These are phyloP conservation scores for Labeo calbasu DNA, from an alignment of 2,797 vertebrate species.

Conservation along the genomic window DNA sequence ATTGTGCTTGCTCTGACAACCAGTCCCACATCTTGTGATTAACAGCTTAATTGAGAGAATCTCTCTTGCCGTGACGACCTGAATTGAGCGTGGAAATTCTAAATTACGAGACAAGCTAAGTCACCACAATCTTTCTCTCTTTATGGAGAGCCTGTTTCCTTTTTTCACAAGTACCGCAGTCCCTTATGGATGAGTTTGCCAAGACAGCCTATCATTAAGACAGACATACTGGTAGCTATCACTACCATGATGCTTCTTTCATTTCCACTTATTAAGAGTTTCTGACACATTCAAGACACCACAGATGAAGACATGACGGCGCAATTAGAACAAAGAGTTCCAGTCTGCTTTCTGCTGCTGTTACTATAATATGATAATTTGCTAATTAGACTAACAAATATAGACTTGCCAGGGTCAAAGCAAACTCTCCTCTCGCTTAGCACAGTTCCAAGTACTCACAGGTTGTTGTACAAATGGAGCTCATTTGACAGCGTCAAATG, in stretches of 20 bases:
- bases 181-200: slow-evolving; percentile 8
- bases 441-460: neutral
- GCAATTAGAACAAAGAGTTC: slow-evolving; percentile 11
- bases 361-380: slow-evolving; percentile 24
- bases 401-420: slow-evolving; percentile 16
- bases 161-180: neutral
- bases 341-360: neutral
- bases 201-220: neutral
- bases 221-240: neutral
- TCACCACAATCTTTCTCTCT: slow-evolving; percentile 10
- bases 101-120: slow-evolving; percentile 29
- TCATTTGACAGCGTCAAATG: neutral
- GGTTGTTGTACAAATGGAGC: slow-evolving; percentile 15
- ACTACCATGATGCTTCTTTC: neutral
- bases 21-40: slow-evolving; percentile 69
- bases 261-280: neutral
- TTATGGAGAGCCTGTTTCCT: neutral
- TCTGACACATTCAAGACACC: slow-evolving; percentile 4
- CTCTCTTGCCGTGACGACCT: slow-evolving; percentile 59
- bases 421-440: neutral
- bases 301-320: neutral
- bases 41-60: slow-evolving; percentile 69
- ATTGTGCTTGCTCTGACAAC: slow-evolving; percentile 65
- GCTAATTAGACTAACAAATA: slow-evolving; percentile 36
- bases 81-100: slow-evolving; percentile 61